Base-by-base conservation (phyloP, 2,797 vertebrate genomes). In the Sitta carolinensis region DNA sequence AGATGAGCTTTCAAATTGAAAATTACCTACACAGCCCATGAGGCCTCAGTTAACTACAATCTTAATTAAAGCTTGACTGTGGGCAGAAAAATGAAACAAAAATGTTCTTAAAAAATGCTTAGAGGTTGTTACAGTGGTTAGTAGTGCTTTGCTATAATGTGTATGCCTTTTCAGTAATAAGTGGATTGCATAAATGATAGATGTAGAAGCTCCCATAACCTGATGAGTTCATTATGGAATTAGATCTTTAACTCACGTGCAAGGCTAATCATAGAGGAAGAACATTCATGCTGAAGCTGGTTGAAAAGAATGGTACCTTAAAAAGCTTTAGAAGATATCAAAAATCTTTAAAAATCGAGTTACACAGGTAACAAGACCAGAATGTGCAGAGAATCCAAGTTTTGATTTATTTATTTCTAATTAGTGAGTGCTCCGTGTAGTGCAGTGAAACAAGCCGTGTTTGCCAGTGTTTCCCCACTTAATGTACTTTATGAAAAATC, bases 401-500 rank as follows among this genome's bases (percentile, higher is more conserved):
- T 94, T 93, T 84, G 17, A 62, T 88, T 64, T 84, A 75, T 64
- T 89, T 91, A 16, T 48, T 90, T 86, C 86, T 96, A 89, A 94
- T 94, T 93, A 87, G 43, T 3, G 4, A 92, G 54, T 62, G 47
- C 57, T 94, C 66, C 77, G 20, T 90, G 50, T 68, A 74, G 45
- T n/a, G 17, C 70, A 79, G 69, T 50, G 88, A 86, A 87, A 47
- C 29, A 67, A 93, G 48, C 6, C 0, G 0, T 74, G 0, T 74
- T 89, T 43, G 25, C 62, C 18, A 38, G 54, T 52, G 55, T 74
- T 92, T 64, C 77, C 85, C 19, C 27, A 12, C 64, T 87, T 90
- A 83, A 83, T 40, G 30, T 20, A 58, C 40, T 91, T 88, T 62
- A 68, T 62, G 55, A 94, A 50, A 72, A 68, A 79, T 29, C 54